phyloP scores from a whole-genome alignment of 1,140 invertebrate species.

The Trachymyrmex cornetzi region DNA sequence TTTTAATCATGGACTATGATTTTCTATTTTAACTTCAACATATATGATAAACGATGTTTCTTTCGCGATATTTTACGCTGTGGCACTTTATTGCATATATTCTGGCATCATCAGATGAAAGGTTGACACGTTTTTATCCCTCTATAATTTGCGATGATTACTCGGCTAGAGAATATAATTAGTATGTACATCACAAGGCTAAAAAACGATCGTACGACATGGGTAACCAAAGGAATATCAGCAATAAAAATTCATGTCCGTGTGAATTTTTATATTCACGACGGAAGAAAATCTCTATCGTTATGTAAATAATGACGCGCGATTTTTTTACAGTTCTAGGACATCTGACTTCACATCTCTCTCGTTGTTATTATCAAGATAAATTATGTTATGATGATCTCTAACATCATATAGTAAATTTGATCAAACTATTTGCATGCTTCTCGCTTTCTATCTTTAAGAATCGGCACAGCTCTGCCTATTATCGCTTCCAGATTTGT shows the following conservation, averaged over 20 bases:
- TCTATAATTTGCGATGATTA: slow-evolving; percentile 26
- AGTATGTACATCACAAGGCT: slow-evolving; percentile 2
- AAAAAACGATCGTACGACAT: not conserved
- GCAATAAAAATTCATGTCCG: not conserved
- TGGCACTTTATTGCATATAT: not conserved
- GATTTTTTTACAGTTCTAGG: slow-evolving; percentile 7
- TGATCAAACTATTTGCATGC: not conserved
- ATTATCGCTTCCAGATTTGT: not conserved
- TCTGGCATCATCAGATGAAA: slow-evolving; percentile 27
- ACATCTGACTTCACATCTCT: not conserved
- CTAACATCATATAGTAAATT: not conserved
- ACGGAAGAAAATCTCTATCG: slow-evolving; percentile 31
- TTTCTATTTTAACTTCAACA: slow-evolving; percentile 24
- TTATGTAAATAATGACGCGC: slow-evolving; percentile 28
- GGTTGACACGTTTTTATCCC: slow-evolving; percentile 37
- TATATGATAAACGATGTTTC: slow-evolving; percentile 27
- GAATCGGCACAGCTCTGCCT: not conserved
- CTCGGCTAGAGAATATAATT: slow-evolving; percentile 26
- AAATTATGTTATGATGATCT: not conserved
- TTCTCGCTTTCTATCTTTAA: not conserved
- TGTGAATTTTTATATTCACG: slow-evolving; percentile 16
- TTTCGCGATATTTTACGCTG: slow-evolving; percentile 3
- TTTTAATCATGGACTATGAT: not conserved
- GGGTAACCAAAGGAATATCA: slow-evolving; percentile 22
- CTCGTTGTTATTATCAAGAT: not conserved